Base-by-base conservation (phyloP, 2,797 vertebrate species). In the Catharus ustulatus region DNA sequence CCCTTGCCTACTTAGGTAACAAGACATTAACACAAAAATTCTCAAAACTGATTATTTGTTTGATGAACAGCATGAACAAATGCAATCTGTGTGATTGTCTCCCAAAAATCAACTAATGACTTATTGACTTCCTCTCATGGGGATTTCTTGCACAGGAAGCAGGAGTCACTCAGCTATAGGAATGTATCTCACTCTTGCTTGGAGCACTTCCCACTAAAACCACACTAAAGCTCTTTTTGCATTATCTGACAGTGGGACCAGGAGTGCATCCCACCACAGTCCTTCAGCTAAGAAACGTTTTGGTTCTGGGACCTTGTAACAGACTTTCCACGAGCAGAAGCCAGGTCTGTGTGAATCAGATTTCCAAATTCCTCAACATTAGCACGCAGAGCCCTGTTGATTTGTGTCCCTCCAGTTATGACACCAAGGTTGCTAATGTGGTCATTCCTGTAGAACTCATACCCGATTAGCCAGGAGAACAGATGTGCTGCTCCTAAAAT, bases 401-500 rank as follows among this genome's bases (percentile, higher is more conserved):
- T 91, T 88, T 96, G 71, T 82, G 85, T 82, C 87, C 80, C 80
- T 93, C 61, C 40, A 88, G 71, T 86, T 93, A 74, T 46, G 79
- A 91, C 85, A 73, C 64, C 12, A 42, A 92, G 36, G 68, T 59
- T 81, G 90, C 71, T 92, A 92, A 90, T 77, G 72, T 34, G 73
- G 67, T 88, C 87, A 75, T 92, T 96, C 72, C 92, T 82, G 66
- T 67, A 93, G 76, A 96, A 84, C 63, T 90, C 91, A 55, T 30
- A 89, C 52, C 86, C 22, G 2, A 90, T 59, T 88, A 94, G 84
- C 84, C 51, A 74, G 91, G 68, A 90, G 88, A 93, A 93, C 93
- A 96, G 93, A 95, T 95, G 91, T 88, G 87, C 80, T 90, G 80
- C 74, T 95, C 80, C 87, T 87, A 58, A 93, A 96, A 94, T 96